Evolutionary conservation across 1,140 invertebrate species (phyloP), one percentile per base, ranked within the genome.

Genomic region (Fopius arisanus): DNA sequence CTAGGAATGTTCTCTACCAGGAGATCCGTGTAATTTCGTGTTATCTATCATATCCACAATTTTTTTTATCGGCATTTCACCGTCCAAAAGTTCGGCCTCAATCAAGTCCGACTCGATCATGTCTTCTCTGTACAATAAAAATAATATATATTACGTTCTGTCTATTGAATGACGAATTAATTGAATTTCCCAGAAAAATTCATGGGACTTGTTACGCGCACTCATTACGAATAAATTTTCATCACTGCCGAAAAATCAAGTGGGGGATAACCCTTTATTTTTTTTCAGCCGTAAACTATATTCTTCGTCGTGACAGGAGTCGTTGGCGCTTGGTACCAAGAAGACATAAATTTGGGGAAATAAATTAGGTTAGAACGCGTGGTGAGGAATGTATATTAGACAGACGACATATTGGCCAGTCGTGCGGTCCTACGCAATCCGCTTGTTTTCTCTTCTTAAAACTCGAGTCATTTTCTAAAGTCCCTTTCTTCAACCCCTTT

Each of bases 381-480:
- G 43, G 21, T 54, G 65, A 71, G 12, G 54, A 71, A 71, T 71
- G 71, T 73, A 31, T 73, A 54, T 73, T 67, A 73, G 48, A 37
- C 63, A 67, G 65, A 71, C 63, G 65, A 67, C 71, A 72, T 72
- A 72, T 72, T 72, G 70, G 59, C 29, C 41, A 28, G 63, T 51
- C 48, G 28, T 68, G 40, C 41, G 68, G 54, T 59, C n/a, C 54
- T 26, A 21, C 2, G 54, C 21, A 59, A 59, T 59, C 29, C 41
- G 62, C 21, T 29, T 43, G 12, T 29, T 70, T 40, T 21, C 63
- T 59, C 26, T 41, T 41, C 21, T 41, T n/a, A 28, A 29, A 40
- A 26, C 40, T 71, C 54, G n/a, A 41, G 31, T 40, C 65, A 26
- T 48, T 54, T 51, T 59, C 48, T 37, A 10, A 6, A 29, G 16